These are phyloP conservation scores for Equus quagga DNA, from an alignment of 2,113 vertebrate genomes.

Conservation along the genomic window DNA sequence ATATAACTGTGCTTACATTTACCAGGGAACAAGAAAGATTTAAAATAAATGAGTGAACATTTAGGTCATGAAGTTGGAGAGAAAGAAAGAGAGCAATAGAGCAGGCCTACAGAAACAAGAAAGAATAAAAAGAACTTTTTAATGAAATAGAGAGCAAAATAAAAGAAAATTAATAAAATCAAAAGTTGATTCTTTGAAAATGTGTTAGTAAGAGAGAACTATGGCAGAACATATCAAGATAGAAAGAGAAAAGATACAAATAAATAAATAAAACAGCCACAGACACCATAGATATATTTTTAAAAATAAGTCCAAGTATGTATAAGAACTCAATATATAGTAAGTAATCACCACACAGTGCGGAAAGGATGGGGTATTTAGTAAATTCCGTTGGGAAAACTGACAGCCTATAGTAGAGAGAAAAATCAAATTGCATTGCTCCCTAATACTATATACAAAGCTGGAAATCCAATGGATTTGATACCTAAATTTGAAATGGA, in stretches of 20 bases:
- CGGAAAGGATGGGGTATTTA: background rate
- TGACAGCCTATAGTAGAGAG: background rate
- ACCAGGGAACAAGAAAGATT: background rate
- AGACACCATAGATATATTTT: background rate
- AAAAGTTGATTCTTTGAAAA: background rate
- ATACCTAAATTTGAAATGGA: background rate
- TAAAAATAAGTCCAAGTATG: background rate
- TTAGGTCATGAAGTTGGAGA: background rate
- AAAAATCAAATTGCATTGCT: background rate
- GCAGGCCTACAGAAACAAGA: background rate
- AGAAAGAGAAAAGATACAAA: background rate
- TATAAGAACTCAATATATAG: background rate
- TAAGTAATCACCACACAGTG: background rate
- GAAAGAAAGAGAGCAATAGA: background rate
- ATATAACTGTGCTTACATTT: background rate
- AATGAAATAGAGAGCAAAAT: background rate
- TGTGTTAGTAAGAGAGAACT: background rate
- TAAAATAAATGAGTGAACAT: background rate
- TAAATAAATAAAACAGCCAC: background rate
- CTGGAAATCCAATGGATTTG: background rate
- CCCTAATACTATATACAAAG: background rate
- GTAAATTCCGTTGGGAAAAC: background rate
- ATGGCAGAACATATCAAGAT: background rate
- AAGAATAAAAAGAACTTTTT: background rate
- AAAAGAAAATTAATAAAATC: background rate